Evolutionary conservation across 1,140 invertebrate genomes (phyloP), one percentile per base, ranked within the genome.

Genomic region (Alviniconcha marisindica): DNA sequence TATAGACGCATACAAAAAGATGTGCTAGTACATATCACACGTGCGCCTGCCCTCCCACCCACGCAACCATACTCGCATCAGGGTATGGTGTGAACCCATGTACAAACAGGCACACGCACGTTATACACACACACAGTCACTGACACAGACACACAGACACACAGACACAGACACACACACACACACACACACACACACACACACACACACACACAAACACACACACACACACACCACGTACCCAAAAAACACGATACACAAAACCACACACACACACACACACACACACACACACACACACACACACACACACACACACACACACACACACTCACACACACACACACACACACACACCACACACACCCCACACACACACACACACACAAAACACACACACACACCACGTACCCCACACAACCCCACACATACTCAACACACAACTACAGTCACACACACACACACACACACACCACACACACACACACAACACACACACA

Each of bases 151-250:
- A 60, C 54, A 24, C 54, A 24, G 21, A 24, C 54, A 33, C 28
- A 10, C 63, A 33, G 12, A 33, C 31, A 31, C 31, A 5, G 12
- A 66, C 1, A 33, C 63, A 66, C 1, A 33, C 63, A 66, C n/a
- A 33, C 63, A 66, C n/a, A 33, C 63, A 66, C 63, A 7, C 28
- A 66, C n/a, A 33, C 63, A 66, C n/a, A 33, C 63, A 66, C n/a
- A 33, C 63, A 66, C 63, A 33, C 28, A 66, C n/a, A 66, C 28
- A 33, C n/a, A 66, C 28, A 7, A 1, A 66, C 63, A 66, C 4
- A 66, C 63, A 66, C 28, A 28, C 56, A 5, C 7, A 60, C 56
- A n/a, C 15, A n/a, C 7, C 18, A 48, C 5, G 18, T 48, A 5
- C 44, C 18, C 5, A 48, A 48, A 48, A 48, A 48, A 48, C 7